Percentiles rank a stretch among this genome's conserved stretches.
These are phyloP conservation scores for Homarus americanus DNA, from an alignment of 1,140 invertebrate species.

Conservation along the genomic window DNA sequence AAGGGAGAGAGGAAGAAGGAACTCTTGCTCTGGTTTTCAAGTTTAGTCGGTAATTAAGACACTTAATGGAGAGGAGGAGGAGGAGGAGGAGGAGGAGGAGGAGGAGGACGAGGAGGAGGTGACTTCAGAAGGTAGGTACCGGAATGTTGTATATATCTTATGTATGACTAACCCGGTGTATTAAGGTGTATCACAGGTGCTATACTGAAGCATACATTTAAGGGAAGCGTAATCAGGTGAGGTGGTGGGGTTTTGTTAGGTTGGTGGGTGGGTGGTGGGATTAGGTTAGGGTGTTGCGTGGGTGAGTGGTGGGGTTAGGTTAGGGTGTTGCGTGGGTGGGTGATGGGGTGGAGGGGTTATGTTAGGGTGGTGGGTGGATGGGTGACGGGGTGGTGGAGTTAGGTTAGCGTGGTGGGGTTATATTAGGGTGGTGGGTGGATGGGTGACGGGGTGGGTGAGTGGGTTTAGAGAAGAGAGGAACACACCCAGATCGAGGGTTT, in stretches of 20 bases:
- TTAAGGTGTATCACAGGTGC: not conserved
- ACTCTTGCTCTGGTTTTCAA: not conserved
- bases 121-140: not conserved
- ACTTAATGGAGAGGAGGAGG: not conserved
- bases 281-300: too few relatives aligned
- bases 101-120: not conserved
- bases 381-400: not conserved
- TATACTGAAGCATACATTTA: too few relatives aligned
- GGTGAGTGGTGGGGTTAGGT: not conserved
- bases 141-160: not conserved
- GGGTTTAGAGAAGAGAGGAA: too few relatives aligned
- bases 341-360: not conserved
- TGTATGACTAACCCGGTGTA: not conserved
- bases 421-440: too few relatives aligned
- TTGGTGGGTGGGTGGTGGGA: too few relatives aligned
- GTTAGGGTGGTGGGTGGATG: too few relatives aligned
- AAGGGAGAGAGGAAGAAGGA: not conserved
- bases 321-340: not conserved
- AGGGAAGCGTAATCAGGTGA: too few relatives aligned
- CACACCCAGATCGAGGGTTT: not conserved
- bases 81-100: slow-evolving; percentile 1
- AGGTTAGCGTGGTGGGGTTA: not conserved
- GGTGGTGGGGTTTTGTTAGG: too few relatives aligned
- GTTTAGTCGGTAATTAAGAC: not conserved
- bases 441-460: not conserved